A percentile compares a stretch with the other conserved stretches of the same genome.
These are phyloP conservation scores for Heteromormyrus szaboi DNA, from an alignment of 2,797 vertebrate genomes.

Conservation along the genomic window DNA sequence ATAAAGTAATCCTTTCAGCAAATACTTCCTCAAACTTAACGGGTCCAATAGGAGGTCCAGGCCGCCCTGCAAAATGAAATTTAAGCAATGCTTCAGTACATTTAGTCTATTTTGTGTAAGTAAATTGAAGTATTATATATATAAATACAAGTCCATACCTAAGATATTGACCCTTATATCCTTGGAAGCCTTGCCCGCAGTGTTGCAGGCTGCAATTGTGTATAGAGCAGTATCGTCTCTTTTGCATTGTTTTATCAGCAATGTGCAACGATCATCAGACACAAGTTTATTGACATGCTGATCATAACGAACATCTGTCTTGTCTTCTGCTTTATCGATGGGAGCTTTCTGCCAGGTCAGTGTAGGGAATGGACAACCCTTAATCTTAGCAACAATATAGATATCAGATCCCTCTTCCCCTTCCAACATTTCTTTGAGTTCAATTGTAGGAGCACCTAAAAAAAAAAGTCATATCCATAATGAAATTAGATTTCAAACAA, in stretches of 20 bases:
- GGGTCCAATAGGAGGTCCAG: constrained; percentile 82
- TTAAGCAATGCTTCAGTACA: background rate
- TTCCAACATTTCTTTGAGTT: constrained; percentile 84
- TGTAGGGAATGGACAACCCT: constrained; percentile 90
- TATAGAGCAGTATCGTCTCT: constrained; percentile 83
- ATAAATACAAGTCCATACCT: constrained; percentile 59
- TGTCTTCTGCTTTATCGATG: constrained; percentile 80
- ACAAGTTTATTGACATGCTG: constrained; percentile 89
- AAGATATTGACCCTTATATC: constrained; percentile 82
- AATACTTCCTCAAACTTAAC: constrained; percentile 88
- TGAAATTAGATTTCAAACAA: background rate
- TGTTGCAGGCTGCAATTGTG: constrained; percentile 84
- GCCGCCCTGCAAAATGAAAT: constrained; percentile 67
- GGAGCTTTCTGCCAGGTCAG: constrained; percentile 84
- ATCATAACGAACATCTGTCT: constrained; percentile 75
- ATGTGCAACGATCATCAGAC: constrained; percentile 80
- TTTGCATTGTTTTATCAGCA: constrained; percentile 84
- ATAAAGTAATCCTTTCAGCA: constrained; percentile 86
- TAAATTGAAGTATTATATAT: background rate
- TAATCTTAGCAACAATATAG: constrained; percentile 83
- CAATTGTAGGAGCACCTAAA: constrained; percentile 82
- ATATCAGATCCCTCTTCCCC: constrained; percentile 85
- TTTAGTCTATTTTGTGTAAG: background rate
- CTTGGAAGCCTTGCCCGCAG: constrained; percentile 81
- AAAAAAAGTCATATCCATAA: constrained; percentile 9